A percentile compares a stretch with the other conserved stretches of the same genome.
Evolutionary conservation across 2,888 invertebrate species (phyloP).

Genomic region (Hermodice carunculata): DNA sequence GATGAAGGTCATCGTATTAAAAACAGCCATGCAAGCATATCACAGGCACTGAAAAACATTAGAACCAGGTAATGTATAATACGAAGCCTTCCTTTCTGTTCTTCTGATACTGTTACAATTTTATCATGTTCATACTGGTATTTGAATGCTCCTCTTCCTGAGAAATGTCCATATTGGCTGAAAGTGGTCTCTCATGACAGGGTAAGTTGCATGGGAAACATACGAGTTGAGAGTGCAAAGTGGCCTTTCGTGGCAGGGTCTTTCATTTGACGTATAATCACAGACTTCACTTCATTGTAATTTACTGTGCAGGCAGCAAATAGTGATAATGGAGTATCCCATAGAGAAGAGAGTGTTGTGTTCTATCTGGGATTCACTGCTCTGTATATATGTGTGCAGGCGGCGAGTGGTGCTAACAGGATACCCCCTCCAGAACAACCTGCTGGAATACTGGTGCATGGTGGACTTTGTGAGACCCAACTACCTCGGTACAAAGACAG

Average conservation of each 20-base stretch:
- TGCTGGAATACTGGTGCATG: conserved; percentile 95
- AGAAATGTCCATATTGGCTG: too few relatives aligned
- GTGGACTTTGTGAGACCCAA: conserved; percentile 98
- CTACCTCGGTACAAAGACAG: conserved; percentile 95
- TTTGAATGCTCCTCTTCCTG: too few relatives aligned
- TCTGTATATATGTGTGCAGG: conserved; percentile 67
- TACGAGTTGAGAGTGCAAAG: too few relatives aligned
- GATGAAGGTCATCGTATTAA: conserved; percentile 90
- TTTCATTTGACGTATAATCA: too few relatives aligned
- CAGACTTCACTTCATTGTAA: too few relatives aligned
- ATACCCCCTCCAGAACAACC: conserved; percentile 97
- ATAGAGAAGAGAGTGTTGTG: not conserved
- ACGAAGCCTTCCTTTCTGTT: not conserved
- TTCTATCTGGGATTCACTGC: not conserved
- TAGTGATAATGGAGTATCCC: too few relatives aligned
- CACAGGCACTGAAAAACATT: conserved; percentile 94
- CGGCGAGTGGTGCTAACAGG: conserved; percentile 96
- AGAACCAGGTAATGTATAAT: conserved; percentile 80
- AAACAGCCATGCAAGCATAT: conserved; percentile 97
- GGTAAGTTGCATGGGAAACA: too few relatives aligned
- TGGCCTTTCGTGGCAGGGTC: too few relatives aligned
- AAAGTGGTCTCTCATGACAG: too few relatives aligned
- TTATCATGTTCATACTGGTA: too few relatives aligned
- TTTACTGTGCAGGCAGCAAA: too few relatives aligned
- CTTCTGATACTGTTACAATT: not conserved